These are phyloP conservation scores for Perithous albicinctus DNA, from an alignment of 2,888 invertebrate genomes.

Conservation along the genomic window DNA sequence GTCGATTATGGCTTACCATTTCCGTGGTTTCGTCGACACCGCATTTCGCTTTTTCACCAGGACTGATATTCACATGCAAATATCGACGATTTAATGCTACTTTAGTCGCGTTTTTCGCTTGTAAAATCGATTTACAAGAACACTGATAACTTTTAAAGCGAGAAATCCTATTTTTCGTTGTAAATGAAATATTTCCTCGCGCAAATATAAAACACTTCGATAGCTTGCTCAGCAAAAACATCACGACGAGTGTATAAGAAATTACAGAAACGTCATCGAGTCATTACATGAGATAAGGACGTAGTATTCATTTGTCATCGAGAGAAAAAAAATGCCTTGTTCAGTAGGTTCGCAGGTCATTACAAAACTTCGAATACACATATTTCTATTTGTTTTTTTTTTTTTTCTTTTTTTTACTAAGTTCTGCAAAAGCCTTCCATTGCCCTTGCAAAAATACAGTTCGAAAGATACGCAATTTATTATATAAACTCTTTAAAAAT, in stretches of 20 bases:
- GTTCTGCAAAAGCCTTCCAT: conserved; percentile 84
- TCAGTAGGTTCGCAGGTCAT: background rate
- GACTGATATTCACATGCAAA: conserved; percentile 77
- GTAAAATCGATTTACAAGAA: background rate
- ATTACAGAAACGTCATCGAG: conserved; percentile 39
- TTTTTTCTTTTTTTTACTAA: conserved; percentile 24
- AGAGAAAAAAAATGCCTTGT: background rate
- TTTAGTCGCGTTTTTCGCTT: conserved; percentile 81
- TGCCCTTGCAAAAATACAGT: conserved; percentile 82
- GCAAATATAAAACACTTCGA: conserved; percentile 4
- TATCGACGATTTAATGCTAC: conserved; percentile 68
- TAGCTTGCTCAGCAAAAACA: conserved; percentile 41
- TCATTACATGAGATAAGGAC: background rate
- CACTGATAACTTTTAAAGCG: background rate
- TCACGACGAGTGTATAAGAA: conserved; percentile 29
- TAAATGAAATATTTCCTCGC: background rate
- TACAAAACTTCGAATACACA: background rate
- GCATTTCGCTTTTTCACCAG: conserved; percentile 76
- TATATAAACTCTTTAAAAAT: conserved; percentile 17
- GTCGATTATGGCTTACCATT: conserved; percentile 26
- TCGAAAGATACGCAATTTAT: conserved; percentile 65
- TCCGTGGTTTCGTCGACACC: conserved; percentile 66
- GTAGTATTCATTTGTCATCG: conserved; percentile 48
- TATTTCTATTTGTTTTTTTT: background rate
- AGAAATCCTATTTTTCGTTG: background rate